Evolutionary conservation across 1,140 invertebrate genomes (phyloP).

Genomic region (Drosophila willistoni): DNA sequence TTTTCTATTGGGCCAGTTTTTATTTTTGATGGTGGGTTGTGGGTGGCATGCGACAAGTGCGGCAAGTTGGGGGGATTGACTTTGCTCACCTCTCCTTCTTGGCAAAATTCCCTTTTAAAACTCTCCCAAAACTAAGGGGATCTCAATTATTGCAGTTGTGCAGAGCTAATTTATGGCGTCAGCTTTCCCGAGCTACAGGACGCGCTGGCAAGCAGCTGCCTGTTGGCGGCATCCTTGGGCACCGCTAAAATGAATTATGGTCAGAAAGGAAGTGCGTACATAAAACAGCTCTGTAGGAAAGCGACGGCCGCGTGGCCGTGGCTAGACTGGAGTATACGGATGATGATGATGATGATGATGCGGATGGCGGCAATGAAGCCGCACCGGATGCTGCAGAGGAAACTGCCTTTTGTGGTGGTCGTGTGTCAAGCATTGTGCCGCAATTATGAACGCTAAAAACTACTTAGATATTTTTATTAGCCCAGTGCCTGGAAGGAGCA

Average conservation of each 20-base stretch:
- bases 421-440: constrained; percentile 80
- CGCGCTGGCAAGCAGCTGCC: constrained; percentile 32
- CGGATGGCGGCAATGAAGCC: constrained; percentile 47
- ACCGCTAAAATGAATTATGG: constrained; percentile 62
- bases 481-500: constrained; percentile 22
- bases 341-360: constrained; percentile 22
- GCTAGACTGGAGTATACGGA: constrained; percentile 18
- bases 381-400: constrained; percentile 62
- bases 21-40: background rate
- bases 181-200: constrained; percentile 1
- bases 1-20: background rate
- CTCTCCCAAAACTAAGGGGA: constrained; percentile 2
- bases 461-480: constrained; percentile 82
- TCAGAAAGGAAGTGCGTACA: constrained; percentile 60
- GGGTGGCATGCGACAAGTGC: constrained; percentile 14
- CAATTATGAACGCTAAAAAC: constrained; percentile 81
- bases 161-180: constrained; percentile 45
- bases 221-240: constrained; percentile 33
- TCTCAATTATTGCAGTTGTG: constrained; percentile 29
- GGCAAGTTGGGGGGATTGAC: constrained; percentile 24
- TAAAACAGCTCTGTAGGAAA: constrained; percentile 44
- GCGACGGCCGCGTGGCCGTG: constrained; percentile 43
- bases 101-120: constrained; percentile 8
- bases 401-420: constrained; percentile 77
- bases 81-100: constrained; percentile 18